These are phyloP conservation scores for Atta texana DNA, from an alignment of 1,140 invertebrate species.

Conservation along the genomic window DNA sequence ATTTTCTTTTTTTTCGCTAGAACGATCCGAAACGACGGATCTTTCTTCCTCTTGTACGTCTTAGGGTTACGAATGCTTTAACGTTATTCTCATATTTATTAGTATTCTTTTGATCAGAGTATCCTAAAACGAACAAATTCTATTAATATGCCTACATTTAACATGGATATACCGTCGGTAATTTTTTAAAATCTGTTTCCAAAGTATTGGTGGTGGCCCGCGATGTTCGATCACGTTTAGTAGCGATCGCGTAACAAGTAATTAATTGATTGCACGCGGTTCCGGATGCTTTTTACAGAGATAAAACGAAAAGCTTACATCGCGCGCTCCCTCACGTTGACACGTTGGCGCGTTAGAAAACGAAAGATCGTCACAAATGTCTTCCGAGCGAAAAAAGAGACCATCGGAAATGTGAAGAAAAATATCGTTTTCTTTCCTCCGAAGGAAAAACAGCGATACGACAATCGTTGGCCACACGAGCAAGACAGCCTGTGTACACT, in stretches of 20 bases:
- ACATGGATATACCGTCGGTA: slow-evolving; percentile 82
- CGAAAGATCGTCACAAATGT: slow-evolving; percentile 27
- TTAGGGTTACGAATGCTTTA: slow-evolving; percentile 76
- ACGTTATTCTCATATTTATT: slow-evolving; percentile 76
- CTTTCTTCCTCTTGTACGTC: slow-evolving; percentile 66
- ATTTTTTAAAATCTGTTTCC: slow-evolving; percentile 57
- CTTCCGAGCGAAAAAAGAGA: slow-evolving; percentile 63
- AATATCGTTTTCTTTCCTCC: slow-evolving; percentile 66
- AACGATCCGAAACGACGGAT: slow-evolving; percentile 51
- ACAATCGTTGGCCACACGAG: slow-evolving; percentile 75
- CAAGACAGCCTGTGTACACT: slow-evolving; percentile 74
- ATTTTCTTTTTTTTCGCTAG: slow-evolving; percentile 76
- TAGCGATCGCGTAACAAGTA: slow-evolving; percentile 65
- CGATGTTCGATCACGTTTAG: slow-evolving; percentile 68
- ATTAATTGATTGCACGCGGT: slow-evolving; percentile 16
- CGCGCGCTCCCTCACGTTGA: background rate
- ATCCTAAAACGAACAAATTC: slow-evolving; percentile 84
- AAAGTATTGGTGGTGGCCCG: slow-evolving; percentile 66
- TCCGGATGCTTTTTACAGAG: slow-evolving; percentile 29
- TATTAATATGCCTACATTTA: slow-evolving; percentile 83
- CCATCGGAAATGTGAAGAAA: slow-evolving; percentile 57
- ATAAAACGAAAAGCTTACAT: slow-evolving; percentile 19
- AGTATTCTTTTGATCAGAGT: slow-evolving; percentile 74
- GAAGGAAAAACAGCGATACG: slow-evolving; percentile 69
- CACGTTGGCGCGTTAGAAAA: slow-evolving; percentile 5